Conservation (phyloP, 2,888 invertebrate species). For the Listrodromus nycthemerus region DNA sequence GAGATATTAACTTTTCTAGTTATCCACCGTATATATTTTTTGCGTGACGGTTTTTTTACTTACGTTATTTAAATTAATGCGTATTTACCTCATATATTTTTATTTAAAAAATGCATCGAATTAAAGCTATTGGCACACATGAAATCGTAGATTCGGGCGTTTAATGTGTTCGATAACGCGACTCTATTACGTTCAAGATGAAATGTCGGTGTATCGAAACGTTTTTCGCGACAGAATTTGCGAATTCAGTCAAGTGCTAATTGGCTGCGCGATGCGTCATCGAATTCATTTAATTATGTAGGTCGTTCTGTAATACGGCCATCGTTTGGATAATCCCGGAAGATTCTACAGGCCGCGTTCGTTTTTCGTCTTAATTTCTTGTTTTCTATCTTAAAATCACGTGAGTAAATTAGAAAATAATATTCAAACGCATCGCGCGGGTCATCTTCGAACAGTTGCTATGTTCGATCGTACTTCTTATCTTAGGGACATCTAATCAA, state of each 20-base stretch:
- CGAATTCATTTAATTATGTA: slow-evolving; percentile 11
- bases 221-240: slow-evolving; percentile 55
- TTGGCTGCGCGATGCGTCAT: slow-evolving; percentile 65
- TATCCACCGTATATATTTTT: slow-evolving; percentile 1
- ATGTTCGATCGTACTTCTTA: slow-evolving; percentile 42
- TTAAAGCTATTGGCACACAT: slow-evolving; percentile 71
- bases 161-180: slow-evolving; percentile 55
- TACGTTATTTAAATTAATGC: slow-evolving; percentile 52
- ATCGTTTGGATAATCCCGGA: slow-evolving; percentile 23
- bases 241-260: slow-evolving; percentile 66
- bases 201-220: slow-evolving; percentile 45
- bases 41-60: slow-evolving; percentile 51
- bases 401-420: slow-evolving; percentile 35
- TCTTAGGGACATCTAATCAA: slow-evolving; percentile 61
- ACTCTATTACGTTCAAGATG: slow-evolving; percentile 32
- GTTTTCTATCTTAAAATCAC: slow-evolving; percentile 8
- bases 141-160: slow-evolving; percentile 69
- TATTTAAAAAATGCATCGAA: slow-evolving; percentile 59
- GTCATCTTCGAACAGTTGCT: slow-evolving; percentile 55
- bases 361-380: neutral
- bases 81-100: slow-evolving; percentile 27
- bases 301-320: slow-evolving; percentile 20
- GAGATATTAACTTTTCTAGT: neutral
- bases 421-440: slow-evolving; percentile 63
- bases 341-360: slow-evolving; percentile 21